phyloP scores from a whole-genome alignment of 2,888 invertebrate species.

The Acrocera orbiculus region DNA sequence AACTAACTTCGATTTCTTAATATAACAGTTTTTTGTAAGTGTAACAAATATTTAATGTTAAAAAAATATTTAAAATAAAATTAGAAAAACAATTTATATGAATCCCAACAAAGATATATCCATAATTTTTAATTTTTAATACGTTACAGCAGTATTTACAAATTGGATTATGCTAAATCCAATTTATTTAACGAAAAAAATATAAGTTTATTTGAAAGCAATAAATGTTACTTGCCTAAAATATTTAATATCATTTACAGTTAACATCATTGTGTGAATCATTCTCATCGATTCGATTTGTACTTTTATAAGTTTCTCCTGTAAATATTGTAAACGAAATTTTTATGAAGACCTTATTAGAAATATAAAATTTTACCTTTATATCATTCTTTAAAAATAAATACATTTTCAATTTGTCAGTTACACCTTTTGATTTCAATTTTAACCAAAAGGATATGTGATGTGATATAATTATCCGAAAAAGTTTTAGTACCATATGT shows the following conservation, averaged over 20 bases:
- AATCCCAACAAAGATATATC: too few relatives aligned
- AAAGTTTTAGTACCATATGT: conserved; percentile 49
- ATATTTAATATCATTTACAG: conserved; percentile 20
- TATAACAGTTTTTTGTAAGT: too few relatives aligned
- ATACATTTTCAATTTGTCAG: conserved; percentile 22
- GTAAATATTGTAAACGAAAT: conserved; percentile 1
- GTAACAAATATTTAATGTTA: too few relatives aligned
- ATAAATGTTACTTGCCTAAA: conserved; percentile 24
- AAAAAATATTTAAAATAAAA: too few relatives aligned
- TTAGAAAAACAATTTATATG: too few relatives aligned
- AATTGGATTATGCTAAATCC: too few relatives aligned
- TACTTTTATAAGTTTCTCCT: conserved; percentile 29
- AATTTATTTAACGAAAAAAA: too few relatives aligned
- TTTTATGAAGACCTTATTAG: not conserved
- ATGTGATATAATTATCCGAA: conserved; percentile 51
- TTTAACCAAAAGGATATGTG: conserved; percentile 21
- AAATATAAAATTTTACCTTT: conserved; percentile 16
- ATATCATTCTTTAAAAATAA: conserved; percentile 22
- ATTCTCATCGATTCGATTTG: conserved; percentile 40
- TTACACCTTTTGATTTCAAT: conserved; percentile 17
- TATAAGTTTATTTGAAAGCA: too few relatives aligned
- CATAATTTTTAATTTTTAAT: too few relatives aligned
- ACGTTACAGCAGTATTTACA: too few relatives aligned
- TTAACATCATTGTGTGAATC: conserved; percentile 21
- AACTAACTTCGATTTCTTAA: too few relatives aligned